Evolutionary conservation across 2,113 vertebrate species (phyloP).

Genomic region (human (Homo sapiens)): GRCh38 chr19:54012001-54012500

Average conservation of each 20-base stretch:
- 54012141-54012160: conserved; percentile 38
- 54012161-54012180: background rate
- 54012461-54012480: background rate
- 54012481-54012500: background rate
- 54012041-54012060: conserved; percentile 88
- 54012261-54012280: background rate
- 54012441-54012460: background rate
- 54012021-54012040: conserved; percentile 56
- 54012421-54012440: conserved; percentile 1
- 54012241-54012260: background rate
- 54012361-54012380: background rate
- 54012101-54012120: conserved; percentile 87
- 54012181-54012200: background rate
- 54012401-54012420: background rate
- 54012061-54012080: conserved; percentile 91
- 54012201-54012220: background rate
- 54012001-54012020: conserved; percentile 85
- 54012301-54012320: background rate
- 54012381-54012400: background rate
- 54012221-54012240: background rate
- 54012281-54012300: background rate
- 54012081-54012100: conserved; percentile 86
- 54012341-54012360: background rate
- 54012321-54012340: background rate
- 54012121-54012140: conserved; percentile 86